Evolutionary conservation across 2,797 vertebrate genomes (phyloP), one percentile per base, ranked within the genome.

Genomic region (Halcyon leucocephala): DNA sequence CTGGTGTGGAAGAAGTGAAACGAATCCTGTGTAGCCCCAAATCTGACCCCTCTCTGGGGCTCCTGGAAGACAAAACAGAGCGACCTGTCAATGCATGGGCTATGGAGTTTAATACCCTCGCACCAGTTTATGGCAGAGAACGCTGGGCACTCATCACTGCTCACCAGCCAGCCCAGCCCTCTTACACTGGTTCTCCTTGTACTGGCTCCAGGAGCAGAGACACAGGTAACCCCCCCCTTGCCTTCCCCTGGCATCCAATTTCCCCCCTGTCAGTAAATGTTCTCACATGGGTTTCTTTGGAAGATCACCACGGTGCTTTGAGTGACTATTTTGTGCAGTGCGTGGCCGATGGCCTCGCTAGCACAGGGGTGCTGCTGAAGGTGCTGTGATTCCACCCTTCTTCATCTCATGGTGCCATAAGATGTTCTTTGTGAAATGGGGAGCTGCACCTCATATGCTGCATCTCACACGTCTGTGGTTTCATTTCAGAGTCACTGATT

Each of bases 31-130:
- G 98, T 37, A 98, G 99, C 84, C 99, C 99, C 26, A 98, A 98
- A 94, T 99, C 99, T 11, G 99, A 99, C 97, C 99, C 98, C 5
- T 99, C 98, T 48, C 96, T 99, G 70, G 98, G 99, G 19, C 98
- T 99, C 54, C 97, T 99, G 96, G 98, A 98, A 44, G 98, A 99
- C 51, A 98, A 97, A 29, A 97, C 98, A 2, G 98, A 98, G 24
- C 98, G 98, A 90, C 98, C 99, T 3, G 95, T 99, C 94, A 98
- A 98, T 85, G 97, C 93, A 7, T 99, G 99, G 99, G 98, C 98
- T 15, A 65, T 84, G 37, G 98, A 98, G 89, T 99, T 99, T 61
- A 99, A 99, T 96, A 99, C 99, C 0, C 97, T 99, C 71, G 98
- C 96, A 64, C 98, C 98, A 2, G 97, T 99, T 58, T 98, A 97